Evolutionary conservation across 2,888 invertebrate species (phyloP), one percentile per base, ranked within the genome.

Genomic region (Thecocarcelia acutangulata): DNA sequence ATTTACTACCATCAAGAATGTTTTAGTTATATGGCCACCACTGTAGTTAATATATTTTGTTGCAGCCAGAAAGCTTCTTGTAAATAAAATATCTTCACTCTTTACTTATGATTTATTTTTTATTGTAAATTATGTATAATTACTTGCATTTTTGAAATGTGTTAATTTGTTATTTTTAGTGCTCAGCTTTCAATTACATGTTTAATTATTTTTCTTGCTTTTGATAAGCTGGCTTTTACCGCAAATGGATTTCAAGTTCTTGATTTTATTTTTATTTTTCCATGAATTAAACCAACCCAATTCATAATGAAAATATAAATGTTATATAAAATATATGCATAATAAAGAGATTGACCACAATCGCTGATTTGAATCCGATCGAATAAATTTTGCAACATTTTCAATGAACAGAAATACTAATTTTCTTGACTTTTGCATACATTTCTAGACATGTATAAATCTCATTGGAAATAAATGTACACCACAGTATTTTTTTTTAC

Each of bases 321-420:
- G 19, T 9, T 19, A 50, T 40, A 21, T 50, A 21, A 40, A n/a
- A 52, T 2, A n/a, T n/a, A n/a, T n/a, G n/a, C n/a, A n/a, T n/a
- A 19, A 1, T 40, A 0, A n/a, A 6, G 37, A 11, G 21, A 68
- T 69, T 76, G 80, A 80, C 80, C 76, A 72, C 70, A 76, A 66
- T 61, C 54, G 61, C 28, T 8, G 56, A 40, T 50, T 17, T 74
- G 8, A 13, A 48, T 37, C 15, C 33, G 37, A 40, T 70, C 5
- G n/a, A 37, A 42, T n/a, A 42, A 58, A 40, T 15, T 24, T 17
- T 33, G 21, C n/a, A 9, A 46, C 1, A 66, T 48, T 56, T 66
- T n/a, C 21, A 59, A 33, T 59, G 56, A 61, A 59, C n/a, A 40
- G n/a, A 37, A 6, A 40, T 2, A 13, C 4, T 5, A 13, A 2